Base-by-base conservation (phyloP, 2,888 invertebrate species). In the Acrobasis suavella region DNA sequence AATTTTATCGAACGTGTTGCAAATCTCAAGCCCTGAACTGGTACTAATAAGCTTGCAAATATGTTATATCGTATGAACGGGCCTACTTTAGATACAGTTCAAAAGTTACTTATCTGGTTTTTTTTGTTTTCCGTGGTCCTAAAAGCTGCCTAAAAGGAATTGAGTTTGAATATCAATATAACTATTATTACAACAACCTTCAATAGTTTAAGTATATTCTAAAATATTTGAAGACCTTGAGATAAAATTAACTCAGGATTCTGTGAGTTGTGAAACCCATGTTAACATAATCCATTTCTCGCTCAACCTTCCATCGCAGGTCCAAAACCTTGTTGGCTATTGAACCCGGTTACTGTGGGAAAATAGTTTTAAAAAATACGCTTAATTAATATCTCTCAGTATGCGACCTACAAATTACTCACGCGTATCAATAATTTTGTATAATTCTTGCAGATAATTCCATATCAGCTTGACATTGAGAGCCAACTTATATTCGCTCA, bases 401-500 rank as follows among this genome's bases (percentile, higher is more conserved):
- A 52, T 32, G 12, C 32, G 42, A 46, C 56, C 56, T 42, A 17
- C 14, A 22, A 16, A 52, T 52, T 37, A 8, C 52, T 52, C 52
- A 52, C 52, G 52, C 52, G 32, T 52, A 52, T 52, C 51, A 22
- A 6, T 32, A 52, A 22, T 52, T 52, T 52, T n/a, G 22, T 52
- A 32, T 52, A 37, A 22, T 37, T 32, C 22, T 32, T 52, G 6
- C n/a, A 52, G 52, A 52, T 52, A 52, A 52, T 52, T 12, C 3
- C 14, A 52, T 54, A 54, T 54, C 38, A n/a, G 38, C n/a, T n/a
- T 38, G 54, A 38, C 54, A 38, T 54, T 54, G 54, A 39, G 55
- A 39, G 39, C 39, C 14, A 37, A 15, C 39, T 55, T 15, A 39
- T 39, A 38, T 39, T 38, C 9, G 39, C 37, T 15, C 15, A 16